Evolutionary conservation across 2,888 invertebrate genomes (phyloP).

Genomic region (Anaspis maculata): DNA sequence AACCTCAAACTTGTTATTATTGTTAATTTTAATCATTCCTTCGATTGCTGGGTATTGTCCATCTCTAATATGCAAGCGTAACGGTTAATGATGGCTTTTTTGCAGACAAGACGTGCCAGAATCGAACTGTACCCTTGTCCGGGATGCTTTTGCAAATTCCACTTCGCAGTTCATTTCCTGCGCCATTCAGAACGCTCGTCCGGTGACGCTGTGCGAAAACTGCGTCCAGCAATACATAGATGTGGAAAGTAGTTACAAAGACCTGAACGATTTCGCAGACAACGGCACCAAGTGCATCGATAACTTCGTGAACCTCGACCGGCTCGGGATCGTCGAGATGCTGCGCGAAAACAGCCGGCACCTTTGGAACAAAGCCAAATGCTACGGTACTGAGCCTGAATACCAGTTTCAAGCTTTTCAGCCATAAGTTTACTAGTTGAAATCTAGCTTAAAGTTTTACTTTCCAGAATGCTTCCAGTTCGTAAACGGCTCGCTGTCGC

Average conservation of each 20-base stretch:
- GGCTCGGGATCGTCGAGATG: constrained; percentile 52
- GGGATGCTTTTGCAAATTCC: constrained; percentile 45
- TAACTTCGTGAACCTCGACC: constrained; percentile 52
- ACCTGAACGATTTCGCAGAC: constrained; percentile 41
- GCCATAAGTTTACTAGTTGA: background rate
- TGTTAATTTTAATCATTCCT: no score
- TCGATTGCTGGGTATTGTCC: no score
- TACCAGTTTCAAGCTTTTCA: background rate
- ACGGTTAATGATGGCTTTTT: no score
- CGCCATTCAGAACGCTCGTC: constrained; percentile 51
- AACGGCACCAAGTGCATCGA: constrained; percentile 51
- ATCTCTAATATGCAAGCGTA: no score
- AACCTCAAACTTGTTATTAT: no score
- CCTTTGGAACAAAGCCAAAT: constrained; percentile 56
- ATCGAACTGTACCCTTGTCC: constrained; percentile 21
- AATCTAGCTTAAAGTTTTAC: background rate
- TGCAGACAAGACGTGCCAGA: no score
- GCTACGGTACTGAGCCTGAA: constrained; percentile 46
- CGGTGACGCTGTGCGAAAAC: constrained; percentile 52
- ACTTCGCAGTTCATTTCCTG: constrained; percentile 54
- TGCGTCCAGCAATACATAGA: constrained; percentile 50
- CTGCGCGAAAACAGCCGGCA: constrained; percentile 48
- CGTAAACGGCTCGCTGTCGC: constrained; percentile 38
- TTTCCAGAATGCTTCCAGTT: constrained; percentile 51
- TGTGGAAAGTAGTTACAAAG: constrained; percentile 46